Conservation (phyloP, 2,888 invertebrate species). For the Macroteleia sp. region DNA sequence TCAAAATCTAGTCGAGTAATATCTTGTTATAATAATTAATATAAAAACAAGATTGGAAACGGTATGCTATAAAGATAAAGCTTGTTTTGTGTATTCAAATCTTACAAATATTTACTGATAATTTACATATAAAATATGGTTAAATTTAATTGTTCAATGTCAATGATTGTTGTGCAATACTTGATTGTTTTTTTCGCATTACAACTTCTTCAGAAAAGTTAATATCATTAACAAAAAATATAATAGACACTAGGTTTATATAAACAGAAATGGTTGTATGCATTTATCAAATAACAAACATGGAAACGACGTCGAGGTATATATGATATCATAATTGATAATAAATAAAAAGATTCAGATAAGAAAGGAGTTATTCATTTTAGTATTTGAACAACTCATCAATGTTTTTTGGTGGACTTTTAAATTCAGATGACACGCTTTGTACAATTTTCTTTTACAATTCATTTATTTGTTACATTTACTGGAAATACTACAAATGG, state of each 20-base stretch:
- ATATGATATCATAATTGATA: slow-evolving; percentile 21
- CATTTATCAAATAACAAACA: neutral
- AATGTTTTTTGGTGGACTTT: neutral
- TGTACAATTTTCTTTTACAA: neutral
- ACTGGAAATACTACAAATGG: slow-evolving; percentile 28
- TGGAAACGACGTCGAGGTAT: neutral
- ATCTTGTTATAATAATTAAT: neutral
- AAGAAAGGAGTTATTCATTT: neutral
- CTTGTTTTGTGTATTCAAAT: slow-evolving; percentile 2
- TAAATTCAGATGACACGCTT: slow-evolving; percentile 1
- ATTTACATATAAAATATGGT: neutral
- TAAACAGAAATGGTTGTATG: too few relatives aligned
- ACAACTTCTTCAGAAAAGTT: too few relatives aligned
- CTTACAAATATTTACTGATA: slow-evolving; percentile 8
- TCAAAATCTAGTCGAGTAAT: neutral
- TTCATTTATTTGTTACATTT: neutral
- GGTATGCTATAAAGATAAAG: slow-evolving; percentile 2
- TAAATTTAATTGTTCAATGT: neutral
- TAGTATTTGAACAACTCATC: neutral
- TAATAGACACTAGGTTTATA: too few relatives aligned
- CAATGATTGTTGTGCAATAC: neutral
- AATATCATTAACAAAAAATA: too few relatives aligned
- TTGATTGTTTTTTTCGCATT: too few relatives aligned
- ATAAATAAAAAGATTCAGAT: slow-evolving; percentile 1
- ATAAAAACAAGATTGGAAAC: slow-evolving; percentile 1